Evolutionary conservation across 1,140 invertebrate species (phyloP).

Genomic region (Penaeus vannamei): DNA sequence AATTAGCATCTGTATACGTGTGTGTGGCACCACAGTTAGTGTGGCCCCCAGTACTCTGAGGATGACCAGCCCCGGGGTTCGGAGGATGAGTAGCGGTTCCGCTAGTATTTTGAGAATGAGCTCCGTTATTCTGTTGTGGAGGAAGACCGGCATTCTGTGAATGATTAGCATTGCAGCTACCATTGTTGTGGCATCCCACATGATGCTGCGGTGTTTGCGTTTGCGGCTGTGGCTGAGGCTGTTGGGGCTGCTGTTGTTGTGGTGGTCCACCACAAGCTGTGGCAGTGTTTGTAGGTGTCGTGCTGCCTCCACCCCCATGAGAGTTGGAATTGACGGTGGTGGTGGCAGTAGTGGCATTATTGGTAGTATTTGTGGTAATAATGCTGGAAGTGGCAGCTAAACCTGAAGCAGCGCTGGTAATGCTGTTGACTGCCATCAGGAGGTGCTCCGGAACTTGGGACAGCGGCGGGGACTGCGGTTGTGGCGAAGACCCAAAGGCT

Average conservation of each 20-base stretch:
- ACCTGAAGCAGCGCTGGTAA: slow-evolving; percentile 51
- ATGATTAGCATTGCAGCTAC: slow-evolving; percentile 9
- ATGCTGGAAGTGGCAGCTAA: slow-evolving; percentile 32
- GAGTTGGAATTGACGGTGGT: slow-evolving; percentile 9
- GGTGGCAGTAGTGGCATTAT: not conserved
- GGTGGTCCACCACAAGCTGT: slow-evolving; percentile 30
- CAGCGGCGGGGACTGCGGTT: slow-evolving; percentile 56
- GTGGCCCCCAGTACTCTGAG: too few species aligned
- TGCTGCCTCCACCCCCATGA: not conserved
- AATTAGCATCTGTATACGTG: too few species aligned
- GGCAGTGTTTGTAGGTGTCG: not conserved
- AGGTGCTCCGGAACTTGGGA: slow-evolving; percentile 63
- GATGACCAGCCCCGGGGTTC: too few species aligned
- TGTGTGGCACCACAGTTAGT: too few species aligned
- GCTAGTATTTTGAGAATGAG: too few species aligned
- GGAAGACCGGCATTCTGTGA: too few species aligned
- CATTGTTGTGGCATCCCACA: not conserved
- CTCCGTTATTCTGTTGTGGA: not conserved
- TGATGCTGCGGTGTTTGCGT: slow-evolving; percentile 31
- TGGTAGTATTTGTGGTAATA: not conserved
- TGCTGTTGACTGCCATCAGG: slow-evolving; percentile 65
- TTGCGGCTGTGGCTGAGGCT: slow-evolving; percentile 42
- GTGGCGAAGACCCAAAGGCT: slow-evolving; percentile 50
- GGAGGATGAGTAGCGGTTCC: too few species aligned
- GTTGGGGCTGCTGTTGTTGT: slow-evolving; percentile 48